Evolutionary conservation across 2,888 invertebrate species (phyloP), one percentile per base, ranked within the genome.

Genomic region (Agrotis segetum): DNA sequence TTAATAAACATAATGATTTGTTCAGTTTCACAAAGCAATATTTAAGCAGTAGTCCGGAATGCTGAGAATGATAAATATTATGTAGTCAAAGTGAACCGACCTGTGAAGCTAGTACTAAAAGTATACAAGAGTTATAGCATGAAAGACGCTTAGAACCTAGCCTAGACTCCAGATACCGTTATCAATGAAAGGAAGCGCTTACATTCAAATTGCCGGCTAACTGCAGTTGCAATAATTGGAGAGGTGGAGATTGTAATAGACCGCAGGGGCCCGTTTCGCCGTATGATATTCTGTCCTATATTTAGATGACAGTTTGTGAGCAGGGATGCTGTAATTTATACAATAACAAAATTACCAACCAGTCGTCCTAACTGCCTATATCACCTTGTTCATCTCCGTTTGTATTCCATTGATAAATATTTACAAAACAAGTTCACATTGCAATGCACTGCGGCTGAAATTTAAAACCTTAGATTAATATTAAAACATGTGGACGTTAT

Each of bases 141-240:
- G 17, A 69, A 68, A 74, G 64, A 71, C 74, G 66, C 79, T 79
- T 79, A 76, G 82, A 82, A 73, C 77, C 71, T 82, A 62, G 62
- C 49, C 24, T 40, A 70, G 49, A 70, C 69, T 52, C n/a, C 53
- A 70, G 49, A 70, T 66, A 17, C 58, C 78, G 65, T 86, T 86
- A 85, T 84, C 77, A 88, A 87, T 88, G 87, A 91, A 89, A 92
- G 93, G 93, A 93, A 92, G 87, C 89, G 81, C 85, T 83, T 88
- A 89, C 88, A 91, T 92, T 89, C 84, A 92, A 92, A 94, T 92
- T 91, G 92, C 86, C 84, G 85, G 81, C 77, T 90, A 88, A 84
- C 90, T 92, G 92, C 92, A 92, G 88, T 89, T 89, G 91, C 88
- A 90, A 92, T 94, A 92, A 94, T 92, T 92, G 91, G 80, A 88